These are phyloP conservation scores for Callionymus lyra DNA, from an alignment of 2,113 vertebrate species.

Conservation along the genomic window DNA sequence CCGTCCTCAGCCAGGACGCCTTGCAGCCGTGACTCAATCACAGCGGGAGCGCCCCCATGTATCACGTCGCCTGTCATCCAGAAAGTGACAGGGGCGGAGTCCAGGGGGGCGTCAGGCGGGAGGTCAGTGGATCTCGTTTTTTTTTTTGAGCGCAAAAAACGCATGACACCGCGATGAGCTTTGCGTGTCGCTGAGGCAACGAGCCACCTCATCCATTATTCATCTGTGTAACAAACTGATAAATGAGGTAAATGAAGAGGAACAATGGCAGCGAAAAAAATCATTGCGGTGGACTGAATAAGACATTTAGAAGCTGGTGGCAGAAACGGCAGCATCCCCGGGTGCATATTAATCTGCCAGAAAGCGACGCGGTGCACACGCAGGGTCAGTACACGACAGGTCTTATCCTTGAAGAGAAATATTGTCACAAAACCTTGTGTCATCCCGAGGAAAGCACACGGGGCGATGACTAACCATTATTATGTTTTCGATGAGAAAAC, in stretches of 20 bases:
- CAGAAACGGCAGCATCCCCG: constrained; percentile 16
- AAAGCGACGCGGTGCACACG: constrained; percentile 32
- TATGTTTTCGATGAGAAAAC: constrained; percentile 2
- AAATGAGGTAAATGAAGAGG: constrained; percentile 59
- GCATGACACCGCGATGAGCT: constrained; percentile 37
- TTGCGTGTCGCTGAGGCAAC: constrained; percentile 42
- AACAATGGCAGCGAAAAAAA: constrained; percentile 42
- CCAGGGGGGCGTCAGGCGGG: not conserved
- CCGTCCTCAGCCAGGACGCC: constrained; percentile 32
- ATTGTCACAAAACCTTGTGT: constrained; percentile 1
- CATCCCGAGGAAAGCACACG: not conserved
- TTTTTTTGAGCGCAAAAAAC: constrained; percentile 19
- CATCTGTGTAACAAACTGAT: constrained; percentile 53
- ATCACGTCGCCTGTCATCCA: constrained; percentile 31
- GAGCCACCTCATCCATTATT: constrained; percentile 61
- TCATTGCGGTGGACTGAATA: constrained; percentile 28
- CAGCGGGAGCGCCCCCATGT: constrained; percentile 9
- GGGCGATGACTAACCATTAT: not conserved
- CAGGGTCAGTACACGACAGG: constrained; percentile 30
- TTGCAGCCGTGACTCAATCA: constrained; percentile 36
- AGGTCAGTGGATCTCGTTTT: constrained; percentile 10
- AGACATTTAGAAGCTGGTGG: constrained; percentile 31
- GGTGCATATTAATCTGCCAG: constrained; percentile 33
- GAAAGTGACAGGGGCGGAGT: constrained; percentile 26
- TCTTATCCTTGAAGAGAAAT: constrained; percentile 17